Evolutionary conservation across 2,797 vertebrate species (phyloP).

Genomic region (Passerculus sandwichensis): DNA sequence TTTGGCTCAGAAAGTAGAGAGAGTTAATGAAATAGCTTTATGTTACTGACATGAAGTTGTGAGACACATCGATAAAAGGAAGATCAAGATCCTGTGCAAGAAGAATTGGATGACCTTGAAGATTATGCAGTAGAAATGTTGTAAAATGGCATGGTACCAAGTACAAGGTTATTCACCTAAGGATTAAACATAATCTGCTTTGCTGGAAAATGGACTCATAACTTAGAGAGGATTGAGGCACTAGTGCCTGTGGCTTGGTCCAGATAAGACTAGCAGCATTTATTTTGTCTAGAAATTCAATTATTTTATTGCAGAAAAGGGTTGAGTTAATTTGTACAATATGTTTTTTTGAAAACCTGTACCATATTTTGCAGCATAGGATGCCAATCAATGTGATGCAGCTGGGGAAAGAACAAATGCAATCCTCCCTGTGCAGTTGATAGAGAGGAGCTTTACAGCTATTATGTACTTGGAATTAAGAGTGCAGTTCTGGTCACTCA

Average conservation of each 20-base stretch:
- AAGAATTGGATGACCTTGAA: conserved; percentile 23
- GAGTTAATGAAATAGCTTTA: conserved; percentile 13
- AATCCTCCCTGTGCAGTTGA: background rate
- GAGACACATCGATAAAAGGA: background rate
- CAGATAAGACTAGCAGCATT: background rate
- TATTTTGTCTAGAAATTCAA: background rate
- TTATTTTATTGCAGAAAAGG: background rate
- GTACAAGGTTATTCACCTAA: background rate
- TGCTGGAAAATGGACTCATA: background rate
- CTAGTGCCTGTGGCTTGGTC: background rate
- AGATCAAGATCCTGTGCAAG: background rate
- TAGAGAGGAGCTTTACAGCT: background rate
- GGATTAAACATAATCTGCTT: conserved; percentile 31
- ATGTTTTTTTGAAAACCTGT: background rate
- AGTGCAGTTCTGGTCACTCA: background rate
- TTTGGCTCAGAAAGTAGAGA: background rate
- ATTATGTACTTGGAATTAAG: background rate
- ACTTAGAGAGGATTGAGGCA: background rate
- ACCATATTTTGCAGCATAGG: background rate
- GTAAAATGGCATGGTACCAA: background rate
- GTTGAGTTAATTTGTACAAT: background rate
- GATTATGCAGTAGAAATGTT: background rate
- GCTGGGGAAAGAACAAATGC: background rate
- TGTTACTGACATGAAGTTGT: background rate
- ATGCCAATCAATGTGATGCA: background rate